Base-by-base conservation (phyloP, 2,888 invertebrate species). In the Pseudococcus longispinus region DNA sequence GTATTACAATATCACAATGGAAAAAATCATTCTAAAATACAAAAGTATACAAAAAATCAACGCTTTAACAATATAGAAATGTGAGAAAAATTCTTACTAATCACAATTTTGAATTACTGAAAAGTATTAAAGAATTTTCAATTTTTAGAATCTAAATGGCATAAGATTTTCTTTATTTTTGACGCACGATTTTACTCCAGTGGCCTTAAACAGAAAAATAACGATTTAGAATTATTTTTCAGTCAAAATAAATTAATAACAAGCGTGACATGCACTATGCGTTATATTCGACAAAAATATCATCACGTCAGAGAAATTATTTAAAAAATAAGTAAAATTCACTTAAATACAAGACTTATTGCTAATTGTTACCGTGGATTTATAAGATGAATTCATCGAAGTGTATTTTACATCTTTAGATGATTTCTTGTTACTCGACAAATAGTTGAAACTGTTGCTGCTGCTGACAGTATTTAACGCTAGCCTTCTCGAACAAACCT, bases 121-220 rank as follows among this genome's bases (percentile, higher is more conserved):
- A 65, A 80, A 80, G 42, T 80, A 29, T 42, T n/a, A 3, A 20
- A 65, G n/a, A 74, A 74, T 15, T n/a, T 5, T 23, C 1, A 42
- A 80, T 29, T 26, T 18, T 80, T 80, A 80, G 42, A 15, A 80
- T 80, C 77, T 80, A 80, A 80, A 80, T 42, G 77, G 77, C n/a
- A 80, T 20, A 42, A 80, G 26, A 42, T 80, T 80, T 20, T 80
- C 77, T 20, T 80, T 80, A 80, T 80, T 80, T 80, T 42, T 80
- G 42, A 42, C 77, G 77, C 77, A 42, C 77, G 77, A 80, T 80
- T 80, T 80, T 80, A 80, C 77, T 80, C 77, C 77, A 80, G 77
- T 37, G 29, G 77, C 77, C 77, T 80, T 80, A 42, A 80, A 80
- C 77, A 80, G 42, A 80, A 80, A 80, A 80, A 80, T 42, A 42